phyloP scores from a whole-genome alignment of 2,113 vertebrate genomes.

The Syngnathus typhle region DNA sequence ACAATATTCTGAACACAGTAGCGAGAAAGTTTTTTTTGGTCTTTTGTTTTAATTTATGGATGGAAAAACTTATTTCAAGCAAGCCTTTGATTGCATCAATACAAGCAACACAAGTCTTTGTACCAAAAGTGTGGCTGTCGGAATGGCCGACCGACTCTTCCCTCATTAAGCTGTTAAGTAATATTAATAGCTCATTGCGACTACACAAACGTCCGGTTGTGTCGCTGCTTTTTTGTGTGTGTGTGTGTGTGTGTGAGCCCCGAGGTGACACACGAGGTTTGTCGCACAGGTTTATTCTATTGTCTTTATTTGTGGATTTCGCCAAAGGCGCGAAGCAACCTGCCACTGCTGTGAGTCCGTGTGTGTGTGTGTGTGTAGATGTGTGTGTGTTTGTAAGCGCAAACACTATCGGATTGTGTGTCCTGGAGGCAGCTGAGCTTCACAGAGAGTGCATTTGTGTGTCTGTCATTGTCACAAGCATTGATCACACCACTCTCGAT shows the following conservation, averaged over 20 bases:
- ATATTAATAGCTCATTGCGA: constrained; percentile 22
- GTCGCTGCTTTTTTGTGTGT: not conserved
- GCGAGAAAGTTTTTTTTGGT: not conserved
- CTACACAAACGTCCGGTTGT: not conserved
- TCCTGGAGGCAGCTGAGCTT: constrained; percentile 41
- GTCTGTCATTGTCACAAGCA: constrained; percentile 41
- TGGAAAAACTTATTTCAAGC: not conserved
- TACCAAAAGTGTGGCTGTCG: constrained; percentile 34
- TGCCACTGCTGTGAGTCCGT: constrained; percentile 29
- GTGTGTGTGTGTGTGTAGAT: constrained; percentile 25
- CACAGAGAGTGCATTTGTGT: constrained; percentile 33
- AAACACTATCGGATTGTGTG: constrained; percentile 17
- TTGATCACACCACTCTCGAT: constrained; percentile 33
- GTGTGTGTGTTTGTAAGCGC: not conserved
- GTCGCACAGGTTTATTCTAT: constrained; percentile 41
- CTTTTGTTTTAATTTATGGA: too few species aligned
- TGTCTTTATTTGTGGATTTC: constrained; percentile 61
- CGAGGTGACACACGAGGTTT: not conserved
- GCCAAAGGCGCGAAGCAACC: constrained; percentile 41
- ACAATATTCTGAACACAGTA: not conserved
- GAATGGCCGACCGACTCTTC: constrained; percentile 26
- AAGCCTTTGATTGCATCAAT: not conserved
- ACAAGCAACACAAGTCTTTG: not conserved
- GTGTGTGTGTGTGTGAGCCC: not conserved
- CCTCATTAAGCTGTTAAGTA: constrained; percentile 38